Evolutionary conservation across 2,113 vertebrate species (phyloP).

Genomic region (Anthoscopus minutus): DNA sequence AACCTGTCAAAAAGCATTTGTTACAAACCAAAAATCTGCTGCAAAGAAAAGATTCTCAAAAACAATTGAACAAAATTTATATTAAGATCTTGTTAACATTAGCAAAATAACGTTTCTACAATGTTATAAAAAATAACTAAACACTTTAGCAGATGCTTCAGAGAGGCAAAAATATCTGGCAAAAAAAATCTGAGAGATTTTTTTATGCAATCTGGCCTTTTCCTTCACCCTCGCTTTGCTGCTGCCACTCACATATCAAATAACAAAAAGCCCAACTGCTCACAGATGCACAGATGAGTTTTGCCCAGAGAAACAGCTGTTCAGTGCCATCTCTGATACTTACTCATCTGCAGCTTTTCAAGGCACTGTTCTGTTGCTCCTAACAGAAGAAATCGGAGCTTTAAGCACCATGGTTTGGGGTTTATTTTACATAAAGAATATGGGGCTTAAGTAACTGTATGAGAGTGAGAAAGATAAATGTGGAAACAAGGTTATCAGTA

Average conservation of each 20-base stretch:
- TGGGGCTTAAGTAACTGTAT: background rate
- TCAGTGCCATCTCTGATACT: background rate
- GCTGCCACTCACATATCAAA: background rate
- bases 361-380: background rate
- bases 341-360: background rate
- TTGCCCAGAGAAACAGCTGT: background rate
- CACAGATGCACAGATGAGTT: background rate
- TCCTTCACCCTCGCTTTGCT: background rate
- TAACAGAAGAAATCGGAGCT: background rate
- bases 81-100: background rate
- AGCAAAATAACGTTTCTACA: background rate
- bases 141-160: background rate
- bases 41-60: background rate
- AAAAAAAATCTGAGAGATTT: background rate
- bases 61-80: background rate
- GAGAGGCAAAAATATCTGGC: background rate
- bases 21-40: background rate
- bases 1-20: background rate
- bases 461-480: background rate
- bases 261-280: background rate
- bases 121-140: background rate
- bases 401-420: accelerated
- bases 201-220: background rate
- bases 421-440: background rate
- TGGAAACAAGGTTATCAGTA: slow-evolving; percentile 6